Evolutionary conservation across 2,888 invertebrate genomes (phyloP).

Genomic region (Clostera curtula): DNA sequence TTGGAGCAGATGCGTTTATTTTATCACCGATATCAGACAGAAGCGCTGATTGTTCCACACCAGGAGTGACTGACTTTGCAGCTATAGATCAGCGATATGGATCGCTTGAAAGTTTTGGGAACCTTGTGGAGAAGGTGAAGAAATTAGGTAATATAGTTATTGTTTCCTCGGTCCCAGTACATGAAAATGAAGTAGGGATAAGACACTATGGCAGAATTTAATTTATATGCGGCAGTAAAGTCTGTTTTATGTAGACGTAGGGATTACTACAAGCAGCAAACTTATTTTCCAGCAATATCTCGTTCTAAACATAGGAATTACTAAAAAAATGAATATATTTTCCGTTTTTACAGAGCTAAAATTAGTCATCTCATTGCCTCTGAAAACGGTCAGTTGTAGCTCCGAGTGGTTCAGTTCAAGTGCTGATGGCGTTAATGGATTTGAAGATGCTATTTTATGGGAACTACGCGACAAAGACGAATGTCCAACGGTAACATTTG

Average conservation of each 20-base stretch:
- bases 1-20: conserved; percentile 59
- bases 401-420: conserved; percentile 87
- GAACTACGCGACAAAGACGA: conserved; percentile 50
- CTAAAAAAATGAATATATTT: background rate
- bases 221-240: conserved; percentile 1
- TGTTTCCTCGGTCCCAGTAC: background rate
- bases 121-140: conserved; percentile 67
- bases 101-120: conserved; percentile 75
- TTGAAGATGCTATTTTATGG: conserved; percentile 86
- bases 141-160: conserved; percentile 40
- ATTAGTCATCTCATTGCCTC: conserved; percentile 45
- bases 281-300: too few relatives aligned
- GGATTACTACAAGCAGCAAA: too few relatives aligned
- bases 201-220: too few relatives aligned
- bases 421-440: conserved; percentile 68
- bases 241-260: too few relatives aligned
- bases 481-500: conserved; percentile 22
- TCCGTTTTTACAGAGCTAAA: conserved; percentile 54
- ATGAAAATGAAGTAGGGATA: too few relatives aligned
- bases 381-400: conserved; percentile 76
- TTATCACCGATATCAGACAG: conserved; percentile 44
- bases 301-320: too few relatives aligned
- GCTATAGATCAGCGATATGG: conserved; percentile 84
- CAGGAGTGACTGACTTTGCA: conserved; percentile 83
- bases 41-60: conserved; percentile 80